Conservation (phyloP, 2,113 vertebrate species). For the Pachycephala philippinensis region DNA sequence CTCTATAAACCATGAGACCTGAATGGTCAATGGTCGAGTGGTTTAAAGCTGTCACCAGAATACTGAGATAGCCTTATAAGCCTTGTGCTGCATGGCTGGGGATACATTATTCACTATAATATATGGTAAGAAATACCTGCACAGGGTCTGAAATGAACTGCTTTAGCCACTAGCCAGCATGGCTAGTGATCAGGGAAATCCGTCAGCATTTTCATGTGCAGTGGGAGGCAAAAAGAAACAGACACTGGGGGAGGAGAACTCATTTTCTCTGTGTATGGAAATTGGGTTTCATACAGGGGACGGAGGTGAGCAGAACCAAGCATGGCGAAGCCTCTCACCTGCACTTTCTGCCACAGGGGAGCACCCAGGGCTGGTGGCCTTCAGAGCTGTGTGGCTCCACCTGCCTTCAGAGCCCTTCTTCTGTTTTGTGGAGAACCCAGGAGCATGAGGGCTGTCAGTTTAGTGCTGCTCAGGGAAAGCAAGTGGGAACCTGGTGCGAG, state of each 20-base stretch:
- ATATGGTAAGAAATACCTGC: slow-evolving; percentile 65
- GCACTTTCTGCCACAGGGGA: not conserved
- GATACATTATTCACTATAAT: slow-evolving; percentile 69
- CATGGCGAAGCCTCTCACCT: not conserved
- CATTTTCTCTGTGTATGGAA: not conserved
- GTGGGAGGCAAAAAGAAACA: not conserved
- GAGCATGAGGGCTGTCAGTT: not conserved
- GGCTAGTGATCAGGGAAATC: slow-evolving; percentile 59
- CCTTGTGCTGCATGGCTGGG: slow-evolving; percentile 66
- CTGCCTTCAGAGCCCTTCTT: not conserved
- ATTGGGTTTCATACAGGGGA: not conserved
- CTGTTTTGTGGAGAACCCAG: not conserved
- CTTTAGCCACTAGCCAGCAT: slow-evolving; percentile 66
- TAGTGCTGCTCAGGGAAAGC: not conserved
- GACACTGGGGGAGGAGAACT: not conserved
- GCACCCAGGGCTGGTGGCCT: not conserved
- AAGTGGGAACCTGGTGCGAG: not conserved
- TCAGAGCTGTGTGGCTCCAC: not conserved
- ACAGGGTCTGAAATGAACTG: slow-evolving; percentile 60
- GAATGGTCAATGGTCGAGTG: slow-evolving; percentile 71
- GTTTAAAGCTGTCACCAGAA: slow-evolving; percentile 71
- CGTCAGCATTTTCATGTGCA: slow-evolving; percentile 51
- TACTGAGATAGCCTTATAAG: slow-evolving; percentile 70
- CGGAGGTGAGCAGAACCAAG: not conserved
- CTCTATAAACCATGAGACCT: slow-evolving; percentile 71